Evolutionary conservation across 1,140 invertebrate genomes (phyloP).

Genomic region (Trachymyrmex cornetzi): DNA sequence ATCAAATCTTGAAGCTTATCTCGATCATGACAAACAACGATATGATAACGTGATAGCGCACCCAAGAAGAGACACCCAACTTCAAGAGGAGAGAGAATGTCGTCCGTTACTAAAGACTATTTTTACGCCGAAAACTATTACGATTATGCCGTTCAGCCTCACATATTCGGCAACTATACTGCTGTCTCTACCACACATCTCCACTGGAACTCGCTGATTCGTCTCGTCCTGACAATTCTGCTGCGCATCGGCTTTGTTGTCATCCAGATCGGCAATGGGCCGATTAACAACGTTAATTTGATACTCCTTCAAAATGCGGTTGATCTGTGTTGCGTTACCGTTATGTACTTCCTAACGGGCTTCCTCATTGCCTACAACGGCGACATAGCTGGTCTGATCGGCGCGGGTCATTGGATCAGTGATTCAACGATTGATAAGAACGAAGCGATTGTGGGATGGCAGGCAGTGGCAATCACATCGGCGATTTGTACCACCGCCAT

Average conservation of each 20-base stretch:
- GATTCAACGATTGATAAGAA: slow-evolving; percentile 68
- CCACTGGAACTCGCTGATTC: slow-evolving; percentile 1
- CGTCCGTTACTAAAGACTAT: slow-evolving; percentile 12
- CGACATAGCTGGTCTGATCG: slow-evolving; percentile 64
- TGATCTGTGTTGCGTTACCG: slow-evolving; percentile 73
- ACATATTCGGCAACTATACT: background rate
- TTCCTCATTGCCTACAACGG: slow-evolving; percentile 74
- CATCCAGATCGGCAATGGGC: slow-evolving; percentile 76
- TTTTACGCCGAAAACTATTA: slow-evolving; percentile 9
- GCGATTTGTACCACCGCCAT: slow-evolving; percentile 74
- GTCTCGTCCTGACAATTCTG: slow-evolving; percentile 70
- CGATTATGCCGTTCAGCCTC: slow-evolving; percentile 20
- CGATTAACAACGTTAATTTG: slow-evolving; percentile 76
- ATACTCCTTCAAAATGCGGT: slow-evolving; percentile 78
- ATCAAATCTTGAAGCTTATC: background rate
- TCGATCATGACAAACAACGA: background rate
- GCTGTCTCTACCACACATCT: no score
- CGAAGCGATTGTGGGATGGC: slow-evolving; percentile 74
- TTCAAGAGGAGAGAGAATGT: slow-evolving; percentile 1
- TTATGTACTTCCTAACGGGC: slow-evolving; percentile 72
- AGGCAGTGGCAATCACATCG: slow-evolving; percentile 71
- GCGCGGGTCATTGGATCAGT: slow-evolving; percentile 74
- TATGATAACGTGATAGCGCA: slow-evolving; percentile 27
- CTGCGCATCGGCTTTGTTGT: slow-evolving; percentile 75
- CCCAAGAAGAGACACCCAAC: background rate